Conservation (phyloP, 2,797 vertebrate genomes). For the Phaenicophaeus curvirostris region DNA sequence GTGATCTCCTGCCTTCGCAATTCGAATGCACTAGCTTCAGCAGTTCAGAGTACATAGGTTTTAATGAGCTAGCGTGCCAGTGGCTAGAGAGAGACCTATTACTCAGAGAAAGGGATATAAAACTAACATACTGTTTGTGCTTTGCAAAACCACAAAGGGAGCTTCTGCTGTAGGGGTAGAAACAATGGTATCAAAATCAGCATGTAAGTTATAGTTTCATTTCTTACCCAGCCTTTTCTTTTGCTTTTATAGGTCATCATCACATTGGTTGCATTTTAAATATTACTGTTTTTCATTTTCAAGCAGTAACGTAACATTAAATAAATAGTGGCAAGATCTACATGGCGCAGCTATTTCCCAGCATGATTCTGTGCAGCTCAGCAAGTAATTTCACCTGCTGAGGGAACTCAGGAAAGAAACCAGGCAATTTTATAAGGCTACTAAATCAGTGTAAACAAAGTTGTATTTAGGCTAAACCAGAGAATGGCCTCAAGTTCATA, state of each 20-base stretch:
- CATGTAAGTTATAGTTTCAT: constrained; percentile 25
- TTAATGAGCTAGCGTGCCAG: not conserved
- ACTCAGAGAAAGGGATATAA: not conserved
- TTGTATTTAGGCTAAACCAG: constrained; percentile 27
- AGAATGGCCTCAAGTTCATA: not conserved
- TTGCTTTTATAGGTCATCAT: constrained; percentile 33
- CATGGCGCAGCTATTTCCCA: constrained; percentile 23
- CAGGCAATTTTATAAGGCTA: constrained; percentile 19
- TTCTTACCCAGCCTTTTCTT: constrained; percentile 6
- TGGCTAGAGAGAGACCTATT: not conserved
- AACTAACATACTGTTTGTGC: not conserved
- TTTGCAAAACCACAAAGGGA: constrained; percentile 23
- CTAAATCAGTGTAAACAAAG: constrained; percentile 43
- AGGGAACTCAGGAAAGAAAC: constrained; percentile 29
- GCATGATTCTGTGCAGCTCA: constrained; percentile 31
- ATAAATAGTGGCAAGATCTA: constrained; percentile 40
- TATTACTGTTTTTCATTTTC: constrained; percentile 40
- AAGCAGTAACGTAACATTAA: constrained; percentile 33
- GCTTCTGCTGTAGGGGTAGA: not conserved
- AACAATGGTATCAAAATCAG: constrained; percentile 5
- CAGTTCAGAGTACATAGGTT: not conserved
- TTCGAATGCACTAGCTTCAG: not conserved
- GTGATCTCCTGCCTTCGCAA: not conserved
- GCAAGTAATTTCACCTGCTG: constrained; percentile 44
- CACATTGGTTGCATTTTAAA: constrained; percentile 29